Evolutionary conservation across 2,113 vertebrate genomes (phyloP), one percentile per base, ranked within the genome.

Genomic region (Synchiropus splendidus): DNA sequence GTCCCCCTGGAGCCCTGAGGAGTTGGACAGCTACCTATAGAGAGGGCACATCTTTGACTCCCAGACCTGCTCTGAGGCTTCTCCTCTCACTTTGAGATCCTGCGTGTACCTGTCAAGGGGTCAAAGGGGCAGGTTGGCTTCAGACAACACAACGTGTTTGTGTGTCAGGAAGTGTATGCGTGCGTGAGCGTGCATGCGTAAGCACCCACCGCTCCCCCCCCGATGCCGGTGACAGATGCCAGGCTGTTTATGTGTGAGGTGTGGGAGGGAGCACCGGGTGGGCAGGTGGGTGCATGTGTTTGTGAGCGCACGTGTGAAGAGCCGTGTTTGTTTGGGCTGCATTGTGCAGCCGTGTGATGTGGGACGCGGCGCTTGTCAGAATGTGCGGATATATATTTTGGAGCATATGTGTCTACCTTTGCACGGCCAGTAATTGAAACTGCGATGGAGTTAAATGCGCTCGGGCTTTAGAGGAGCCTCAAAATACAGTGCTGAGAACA

Each of bases 91-190:
- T 74, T 72, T 75, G 70, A 75, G 61, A 66, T 78, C 64, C 72
- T 58, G 48, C 59, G 55, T 79, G 72, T 80, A 83, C 79, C 80
- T 84, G 84, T 85, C 86, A 83, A 51, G 64, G 74, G 76, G 80
- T 85, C 78, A 78, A 60, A 67, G 74, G 74, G 79, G 50, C 54
- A 66, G 18, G 10, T 65, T 60, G 39, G 15, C 58, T 56, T 68
- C 61, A 76, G 67, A 70, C 72, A 61, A 69, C 72, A 65, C 64
- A 48, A 57, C 18, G 56, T 55, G 58, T 63, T 51, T 52, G 63
- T 60, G 74, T 61, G 64, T 56, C 43, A 56, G 47, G 10, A 36
- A 42, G 49, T 56, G 42, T 54, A 40, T 67, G 47, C 53, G 50
- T 44, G 45, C 68, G 31, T 38, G 18, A 36, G 4, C 39, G 45